A percentile compares a stretch with the other conserved stretches of the same genome.
phyloP scores from a whole-genome alignment of 1,140 invertebrate genomes.

The Calephelis nemesis region DNA sequence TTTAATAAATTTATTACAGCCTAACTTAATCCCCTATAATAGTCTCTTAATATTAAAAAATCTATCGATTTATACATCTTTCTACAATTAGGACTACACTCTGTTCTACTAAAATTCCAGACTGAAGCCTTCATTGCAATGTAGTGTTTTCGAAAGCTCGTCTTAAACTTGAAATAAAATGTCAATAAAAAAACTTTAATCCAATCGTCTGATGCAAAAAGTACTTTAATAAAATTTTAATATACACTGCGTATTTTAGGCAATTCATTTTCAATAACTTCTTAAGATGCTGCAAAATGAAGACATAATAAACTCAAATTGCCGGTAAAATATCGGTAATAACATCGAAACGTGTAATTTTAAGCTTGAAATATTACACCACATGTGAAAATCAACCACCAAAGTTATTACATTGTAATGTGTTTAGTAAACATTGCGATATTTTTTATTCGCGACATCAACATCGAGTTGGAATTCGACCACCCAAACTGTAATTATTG shows the following conservation, averaged over 20 bases:
- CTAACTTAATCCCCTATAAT: no score
- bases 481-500: slow-evolving; percentile 60
- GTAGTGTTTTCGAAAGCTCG: no score
- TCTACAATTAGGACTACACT: no score
- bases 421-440: slow-evolving; percentile 57
- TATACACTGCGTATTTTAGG: background rate
- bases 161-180: no score
- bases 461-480: slow-evolving; percentile 36
- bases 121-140: no score
- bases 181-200: no score
- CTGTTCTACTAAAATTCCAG: no score
- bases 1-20: no score
- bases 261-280: slow-evolving; percentile 15
- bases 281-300: slow-evolving; percentile 11
- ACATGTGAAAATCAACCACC: slow-evolving; percentile 35
- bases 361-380: slow-evolving; percentile 23
- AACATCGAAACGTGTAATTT: slow-evolving; percentile 13
- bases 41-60: no score
- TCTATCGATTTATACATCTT: no score
- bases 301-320: slow-evolving; percentile 16
- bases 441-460: slow-evolving; percentile 58
- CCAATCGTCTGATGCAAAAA: no score
- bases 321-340: slow-evolving; percentile 14
- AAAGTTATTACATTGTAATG: slow-evolving; percentile 46
- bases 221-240: background rate